Evolutionary conservation across 2,888 invertebrate genomes (phyloP).

Genomic region (Tholera decimalis): DNA sequence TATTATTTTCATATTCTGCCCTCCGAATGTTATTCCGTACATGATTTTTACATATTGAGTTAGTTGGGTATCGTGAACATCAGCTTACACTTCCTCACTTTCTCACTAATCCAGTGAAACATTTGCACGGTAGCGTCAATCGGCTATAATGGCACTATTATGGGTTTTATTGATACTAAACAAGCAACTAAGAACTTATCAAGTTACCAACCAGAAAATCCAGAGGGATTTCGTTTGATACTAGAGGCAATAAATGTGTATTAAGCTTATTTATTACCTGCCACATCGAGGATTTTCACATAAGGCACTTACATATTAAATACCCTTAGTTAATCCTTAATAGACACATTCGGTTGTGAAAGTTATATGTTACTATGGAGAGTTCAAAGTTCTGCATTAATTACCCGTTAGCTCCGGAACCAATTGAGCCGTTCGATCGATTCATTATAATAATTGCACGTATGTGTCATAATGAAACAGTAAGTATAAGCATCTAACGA

Average conservation of each 20-base stretch:
- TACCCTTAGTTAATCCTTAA: conserved; percentile 19
- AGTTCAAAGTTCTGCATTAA: conserved; percentile 55
- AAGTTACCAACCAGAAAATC: conserved; percentile 1
- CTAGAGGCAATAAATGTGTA: conserved; percentile 1
- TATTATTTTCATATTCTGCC: conserved; percentile 12
- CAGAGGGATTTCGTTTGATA: conserved; percentile 3
- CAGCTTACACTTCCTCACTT: background rate
- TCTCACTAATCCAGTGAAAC: background rate
- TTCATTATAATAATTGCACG: conserved; percentile 44
- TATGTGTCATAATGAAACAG: conserved; percentile 16
- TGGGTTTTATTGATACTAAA: background rate
- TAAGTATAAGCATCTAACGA: conserved; percentile 14
- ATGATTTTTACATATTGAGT: background rate
- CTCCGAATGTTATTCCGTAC: background rate
- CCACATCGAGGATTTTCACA: conserved; percentile 14
- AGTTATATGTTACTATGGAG: conserved; percentile 40
- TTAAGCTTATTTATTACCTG: conserved; percentile 29
- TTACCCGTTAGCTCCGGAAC: conserved; percentile 52
- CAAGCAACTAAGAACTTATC: conserved; percentile 5
- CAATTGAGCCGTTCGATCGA: conserved; percentile 50
- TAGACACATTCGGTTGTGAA: conserved; percentile 44
- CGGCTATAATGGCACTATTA: background rate
- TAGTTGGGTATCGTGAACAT: background rate
- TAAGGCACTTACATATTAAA: conserved; percentile 20
- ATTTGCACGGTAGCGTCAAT: background rate